Conservation (phyloP, 37 sponge, comb jelly and placozoan genomes). For the Chondrosia reniformis region DNA sequence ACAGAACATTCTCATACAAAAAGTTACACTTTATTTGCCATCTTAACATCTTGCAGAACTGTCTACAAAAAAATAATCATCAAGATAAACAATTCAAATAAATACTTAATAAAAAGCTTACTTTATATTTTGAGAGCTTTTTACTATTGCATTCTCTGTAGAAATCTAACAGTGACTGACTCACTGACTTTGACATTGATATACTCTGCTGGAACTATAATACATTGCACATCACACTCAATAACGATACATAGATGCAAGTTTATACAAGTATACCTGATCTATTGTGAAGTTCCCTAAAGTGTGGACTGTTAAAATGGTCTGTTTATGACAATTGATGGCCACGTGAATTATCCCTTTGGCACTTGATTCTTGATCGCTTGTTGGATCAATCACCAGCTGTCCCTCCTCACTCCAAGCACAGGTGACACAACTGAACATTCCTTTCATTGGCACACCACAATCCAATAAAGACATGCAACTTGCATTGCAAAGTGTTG, state of each 20-base stretch:
- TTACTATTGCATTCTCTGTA: constrained; percentile 42
- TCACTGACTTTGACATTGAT: constrained; percentile 17
- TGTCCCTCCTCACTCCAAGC: constrained; percentile 30
- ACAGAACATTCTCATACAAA: too few species aligned
- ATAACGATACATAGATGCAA: background rate
- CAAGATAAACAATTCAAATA: too few species aligned
- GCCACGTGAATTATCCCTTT: constrained; percentile 9
- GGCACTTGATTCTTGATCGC: constrained; percentile 31
- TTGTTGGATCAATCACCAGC: constrained; percentile 53
- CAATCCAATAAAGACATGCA: constrained; percentile 82
- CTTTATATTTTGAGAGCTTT: constrained; percentile 62
- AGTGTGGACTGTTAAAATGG: constrained; percentile 30
- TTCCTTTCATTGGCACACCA: constrained; percentile 58
- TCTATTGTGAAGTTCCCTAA: constrained; percentile 38
- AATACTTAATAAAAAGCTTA: too few species aligned
- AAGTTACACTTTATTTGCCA: too few species aligned
- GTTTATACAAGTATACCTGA: constrained; percentile 28
- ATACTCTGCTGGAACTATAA: constrained; percentile 34
- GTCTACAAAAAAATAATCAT: too few species aligned
- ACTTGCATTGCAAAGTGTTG: constrained; percentile 52
- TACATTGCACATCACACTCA: background rate
- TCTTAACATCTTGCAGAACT: too few species aligned
- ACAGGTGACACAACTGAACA: constrained; percentile 67
- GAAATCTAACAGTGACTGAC: constrained; percentile 27
- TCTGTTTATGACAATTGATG: constrained; percentile 6